Conservation (phyloP, 2,888 invertebrate species). For the Cephus pygmeus region DNA sequence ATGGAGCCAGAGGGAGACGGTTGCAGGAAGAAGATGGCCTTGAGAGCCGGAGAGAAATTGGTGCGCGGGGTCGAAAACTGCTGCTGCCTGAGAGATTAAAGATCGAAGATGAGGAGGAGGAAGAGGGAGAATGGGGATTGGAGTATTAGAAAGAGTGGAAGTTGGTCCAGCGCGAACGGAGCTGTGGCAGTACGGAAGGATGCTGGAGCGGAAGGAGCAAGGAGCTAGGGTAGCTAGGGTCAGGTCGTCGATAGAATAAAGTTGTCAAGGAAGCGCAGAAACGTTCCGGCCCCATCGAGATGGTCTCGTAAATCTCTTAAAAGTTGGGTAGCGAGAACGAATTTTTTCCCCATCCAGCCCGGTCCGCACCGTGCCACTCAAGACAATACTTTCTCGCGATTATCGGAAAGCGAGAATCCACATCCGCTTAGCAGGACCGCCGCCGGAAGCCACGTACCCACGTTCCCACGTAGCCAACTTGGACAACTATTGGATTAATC, state of each 20-base stretch:
- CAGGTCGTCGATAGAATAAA: conserved; percentile 35
- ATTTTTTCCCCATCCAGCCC: conserved; percentile 25
- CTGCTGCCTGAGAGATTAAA: not conserved
- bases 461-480: not conserved
- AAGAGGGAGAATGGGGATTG: not conserved
- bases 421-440: not conserved
- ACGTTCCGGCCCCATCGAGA: conserved; percentile 29
- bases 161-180: not conserved
- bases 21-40: not conserved
- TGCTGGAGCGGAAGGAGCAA: conserved; percentile 14
- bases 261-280: conserved; percentile 39
- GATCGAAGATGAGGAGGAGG: not conserved
- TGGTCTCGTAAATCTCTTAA: conserved; percentile 45
- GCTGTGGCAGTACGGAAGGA: conserved; percentile 7
- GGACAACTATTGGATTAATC: conserved; percentile 31
- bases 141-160: not conserved
- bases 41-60: not conserved
- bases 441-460: not conserved
- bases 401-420: not conserved
- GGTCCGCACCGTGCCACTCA: conserved; percentile 15
- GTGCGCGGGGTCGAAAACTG: not conserved
- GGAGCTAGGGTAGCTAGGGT: not conserved
- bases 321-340: conserved; percentile 31
- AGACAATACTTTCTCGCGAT: conserved; percentile 22
- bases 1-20: not conserved